Conservation (phyloP, 1,140 invertebrate species). For the Hyles vespertilio region DNA sequence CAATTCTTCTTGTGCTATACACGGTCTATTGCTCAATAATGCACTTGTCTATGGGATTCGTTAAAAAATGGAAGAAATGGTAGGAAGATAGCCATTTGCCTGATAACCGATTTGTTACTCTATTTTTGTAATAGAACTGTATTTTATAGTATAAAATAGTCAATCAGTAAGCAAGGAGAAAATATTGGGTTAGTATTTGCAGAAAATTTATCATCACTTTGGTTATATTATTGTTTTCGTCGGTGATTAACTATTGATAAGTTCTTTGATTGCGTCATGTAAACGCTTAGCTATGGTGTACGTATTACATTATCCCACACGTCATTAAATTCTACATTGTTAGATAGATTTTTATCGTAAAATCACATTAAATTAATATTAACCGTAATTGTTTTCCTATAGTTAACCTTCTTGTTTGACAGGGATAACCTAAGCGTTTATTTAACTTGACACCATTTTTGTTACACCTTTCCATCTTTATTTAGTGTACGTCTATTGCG, state of each 20-base stretch:
- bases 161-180: slow-evolving; percentile 13
- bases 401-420: slow-evolving; percentile 63
- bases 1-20: neutral
- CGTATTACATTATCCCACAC: neutral
- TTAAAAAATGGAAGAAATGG: slow-evolving; percentile 17
- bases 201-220: slow-evolving; percentile 29
- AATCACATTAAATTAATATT: slow-evolving; percentile 12
- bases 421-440: slow-evolving; percentile 57
- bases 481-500: slow-evolving; percentile 12
- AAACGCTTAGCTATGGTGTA: slow-evolving; percentile 50
- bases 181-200: slow-evolving; percentile 26
- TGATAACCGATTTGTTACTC: slow-evolving; percentile 37
- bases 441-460: slow-evolving; percentile 66
- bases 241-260: slow-evolving; percentile 59
- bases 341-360: slow-evolving; percentile 9
- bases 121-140: slow-evolving; percentile 7
- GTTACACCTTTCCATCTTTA: slow-evolving; percentile 43
- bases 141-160: slow-evolving; percentile 27
- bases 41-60: neutral
- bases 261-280: slow-evolving; percentile 72
- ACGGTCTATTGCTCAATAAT: neutral
- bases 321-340: neutral
- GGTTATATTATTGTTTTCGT: slow-evolving; percentile 64
- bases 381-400: slow-evolving; percentile 21
- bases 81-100: slow-evolving; percentile 44